These are phyloP conservation scores for Parasteatoda lunata DNA, from an alignment of 2,888 invertebrate genomes.

Conservation along the genomic window DNA sequence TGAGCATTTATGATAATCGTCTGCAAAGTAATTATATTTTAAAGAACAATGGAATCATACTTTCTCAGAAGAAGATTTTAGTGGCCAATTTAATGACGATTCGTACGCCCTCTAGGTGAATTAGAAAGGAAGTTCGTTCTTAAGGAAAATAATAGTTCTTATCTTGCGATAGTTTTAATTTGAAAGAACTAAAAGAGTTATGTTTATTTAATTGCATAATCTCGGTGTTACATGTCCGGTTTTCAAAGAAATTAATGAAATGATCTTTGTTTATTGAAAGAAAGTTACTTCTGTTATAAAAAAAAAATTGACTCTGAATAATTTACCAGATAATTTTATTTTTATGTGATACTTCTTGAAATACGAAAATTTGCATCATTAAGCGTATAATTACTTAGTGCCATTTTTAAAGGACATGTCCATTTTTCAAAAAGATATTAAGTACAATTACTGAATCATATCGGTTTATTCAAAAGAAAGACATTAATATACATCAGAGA, in stretches of 20 bases:
- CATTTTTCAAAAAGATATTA: too few relatives aligned
- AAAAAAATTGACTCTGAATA: too few relatives aligned
- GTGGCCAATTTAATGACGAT: conserved; percentile 17
- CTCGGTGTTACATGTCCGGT: neutral
- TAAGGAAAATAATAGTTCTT: neutral
- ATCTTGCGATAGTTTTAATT: conserved; percentile 1
- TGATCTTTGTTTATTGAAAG: neutral
- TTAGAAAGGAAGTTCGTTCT: conserved; percentile 1
- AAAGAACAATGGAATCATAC: conserved; percentile 46
- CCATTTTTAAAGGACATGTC: too few relatives aligned
- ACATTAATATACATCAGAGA: too few relatives aligned
- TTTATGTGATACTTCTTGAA: too few relatives aligned
- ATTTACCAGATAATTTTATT: too few relatives aligned
- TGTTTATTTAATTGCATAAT: conserved; percentile 37
- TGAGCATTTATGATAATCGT: conserved; percentile 66
- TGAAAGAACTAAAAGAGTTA: neutral
- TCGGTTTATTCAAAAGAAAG: too few relatives aligned
- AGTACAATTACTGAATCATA: too few relatives aligned
- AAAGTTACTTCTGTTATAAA: neutral
- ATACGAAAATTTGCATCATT: too few relatives aligned
- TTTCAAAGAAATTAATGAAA: neutral
- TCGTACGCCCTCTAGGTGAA: conserved; percentile 33
- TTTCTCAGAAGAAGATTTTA: conserved; percentile 29
- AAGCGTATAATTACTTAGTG: too few relatives aligned
- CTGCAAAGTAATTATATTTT: conserved; percentile 30